Conservation (phyloP, 2,888 invertebrate genomes). For the Mythimna albipuncta region DNA sequence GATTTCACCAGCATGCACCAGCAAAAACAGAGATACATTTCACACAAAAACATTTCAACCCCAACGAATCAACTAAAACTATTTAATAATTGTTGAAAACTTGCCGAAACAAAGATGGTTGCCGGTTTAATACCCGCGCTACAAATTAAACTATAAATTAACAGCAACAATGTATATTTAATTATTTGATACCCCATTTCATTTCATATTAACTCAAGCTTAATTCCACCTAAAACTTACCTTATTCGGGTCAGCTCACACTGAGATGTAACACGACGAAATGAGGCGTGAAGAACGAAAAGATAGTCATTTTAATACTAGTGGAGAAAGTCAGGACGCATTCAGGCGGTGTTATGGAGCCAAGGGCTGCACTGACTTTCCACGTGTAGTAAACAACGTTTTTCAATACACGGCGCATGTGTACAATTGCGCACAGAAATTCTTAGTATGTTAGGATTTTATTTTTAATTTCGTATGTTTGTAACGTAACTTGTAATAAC, state of each 20-base stretch:
- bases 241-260: constrained; percentile 10
- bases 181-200: constrained; percentile 59
- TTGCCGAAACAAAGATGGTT: constrained; percentile 47
- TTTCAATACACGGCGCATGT: too few species aligned
- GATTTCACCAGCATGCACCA: background rate
- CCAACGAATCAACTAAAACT: constrained; percentile 39
- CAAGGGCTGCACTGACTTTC: too few species aligned
- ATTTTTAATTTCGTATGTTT: too few species aligned
- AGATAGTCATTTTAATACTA: background rate
- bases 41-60: constrained; percentile 11
- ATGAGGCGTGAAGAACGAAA: background rate
- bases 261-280: background rate
- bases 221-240: constrained; percentile 42
- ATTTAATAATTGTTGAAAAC: constrained; percentile 44
- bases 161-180: constrained; percentile 62
- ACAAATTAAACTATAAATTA: constrained; percentile 62
- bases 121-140: constrained; percentile 36
- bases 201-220: constrained; percentile 52
- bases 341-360: too few species aligned
- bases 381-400: too few species aligned
- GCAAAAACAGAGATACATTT: constrained; percentile 29
- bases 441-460: too few species aligned
- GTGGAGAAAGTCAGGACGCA: too few species aligned
- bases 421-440: too few species aligned
- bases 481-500: too few species aligned